Conservation (phyloP, 2,113 vertebrate species). For the Oncorhynchus mykiss region DNA sequence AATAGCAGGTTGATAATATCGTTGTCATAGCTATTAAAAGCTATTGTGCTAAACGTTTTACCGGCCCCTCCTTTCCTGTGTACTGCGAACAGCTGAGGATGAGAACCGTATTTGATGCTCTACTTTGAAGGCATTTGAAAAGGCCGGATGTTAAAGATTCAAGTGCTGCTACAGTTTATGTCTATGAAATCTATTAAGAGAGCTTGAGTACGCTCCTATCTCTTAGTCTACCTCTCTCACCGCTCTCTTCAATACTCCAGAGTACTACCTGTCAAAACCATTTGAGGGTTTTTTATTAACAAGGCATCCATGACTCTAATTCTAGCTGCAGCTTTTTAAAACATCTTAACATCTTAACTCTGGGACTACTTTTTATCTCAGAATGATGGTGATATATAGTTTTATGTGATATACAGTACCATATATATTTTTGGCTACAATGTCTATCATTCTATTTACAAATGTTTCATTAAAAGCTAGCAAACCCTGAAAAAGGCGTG, state of each 20-base stretch:
- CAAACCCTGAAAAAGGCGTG: background rate
- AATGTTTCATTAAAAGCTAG: no score
- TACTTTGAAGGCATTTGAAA: constrained; percentile 43
- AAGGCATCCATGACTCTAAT: background rate
- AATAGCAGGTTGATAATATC: background rate
- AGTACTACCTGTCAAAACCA: constrained; percentile 19
- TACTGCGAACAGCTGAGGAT: background rate
- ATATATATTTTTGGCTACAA: background rate
- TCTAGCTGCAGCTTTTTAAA: background rate
- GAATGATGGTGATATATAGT: no score
- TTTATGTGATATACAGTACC: no score
- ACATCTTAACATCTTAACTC: background rate
- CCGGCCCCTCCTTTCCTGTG: background rate
- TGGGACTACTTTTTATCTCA: background rate
- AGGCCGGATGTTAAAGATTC: constrained; percentile 42
- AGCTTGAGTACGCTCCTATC: constrained; percentile 24
- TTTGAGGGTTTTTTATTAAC: constrained; percentile 18
- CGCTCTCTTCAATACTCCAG: constrained; percentile 13
- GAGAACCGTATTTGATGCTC: constrained; percentile 22
- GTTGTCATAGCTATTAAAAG: background rate
- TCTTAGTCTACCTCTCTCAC: background rate
- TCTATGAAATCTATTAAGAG: constrained; percentile 30
- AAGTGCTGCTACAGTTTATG: constrained; percentile 26
- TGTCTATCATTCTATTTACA: background rate
- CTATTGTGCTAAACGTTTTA: constrained; percentile 1